Conservation (phyloP, 1,140 invertebrate species). For the Temnothorax nylanderi region DNA sequence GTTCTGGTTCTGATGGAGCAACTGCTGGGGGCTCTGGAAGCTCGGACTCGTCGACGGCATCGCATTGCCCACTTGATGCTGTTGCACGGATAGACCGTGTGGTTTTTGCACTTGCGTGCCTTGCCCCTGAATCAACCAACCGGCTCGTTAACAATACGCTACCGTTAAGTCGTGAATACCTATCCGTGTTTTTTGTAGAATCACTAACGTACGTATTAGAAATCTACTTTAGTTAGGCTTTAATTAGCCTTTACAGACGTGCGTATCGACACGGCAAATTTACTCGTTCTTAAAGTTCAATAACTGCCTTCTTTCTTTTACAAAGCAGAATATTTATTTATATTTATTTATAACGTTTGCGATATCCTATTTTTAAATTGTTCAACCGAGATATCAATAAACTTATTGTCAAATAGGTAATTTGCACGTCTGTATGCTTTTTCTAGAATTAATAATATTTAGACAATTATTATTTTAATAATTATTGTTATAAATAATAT, state of each 20-base stretch:
- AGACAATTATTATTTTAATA: neutral
- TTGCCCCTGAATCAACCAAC: slow-evolving; percentile 64
- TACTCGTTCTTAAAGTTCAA: neutral
- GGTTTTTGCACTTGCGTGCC: slow-evolving; percentile 67
- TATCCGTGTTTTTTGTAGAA: neutral
- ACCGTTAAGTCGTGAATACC: slow-evolving; percentile 22
- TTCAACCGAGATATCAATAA: neutral
- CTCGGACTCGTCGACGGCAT: slow-evolving; percentile 62
- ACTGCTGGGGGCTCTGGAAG: slow-evolving; percentile 81
- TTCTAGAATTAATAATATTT: neutral
- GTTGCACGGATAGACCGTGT: slow-evolving; percentile 78
- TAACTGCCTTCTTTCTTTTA: neutral
- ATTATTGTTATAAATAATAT: neutral
- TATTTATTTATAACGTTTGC: neutral
- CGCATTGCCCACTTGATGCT: slow-evolving; percentile 59
- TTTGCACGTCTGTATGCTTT: neutral
- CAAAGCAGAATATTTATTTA: neutral
- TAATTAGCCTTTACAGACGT: neutral
- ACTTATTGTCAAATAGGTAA: neutral
- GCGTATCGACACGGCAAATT: neutral
- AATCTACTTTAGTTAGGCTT: neutral
- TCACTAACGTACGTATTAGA: neutral
- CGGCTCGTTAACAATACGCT: slow-evolving; percentile 15
- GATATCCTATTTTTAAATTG: neutral
- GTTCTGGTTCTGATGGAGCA: slow-evolving; percentile 81